These are phyloP conservation scores for Cheilosia vernalis DNA, from an alignment of 2,888 invertebrate species.

Conservation along the genomic window DNA sequence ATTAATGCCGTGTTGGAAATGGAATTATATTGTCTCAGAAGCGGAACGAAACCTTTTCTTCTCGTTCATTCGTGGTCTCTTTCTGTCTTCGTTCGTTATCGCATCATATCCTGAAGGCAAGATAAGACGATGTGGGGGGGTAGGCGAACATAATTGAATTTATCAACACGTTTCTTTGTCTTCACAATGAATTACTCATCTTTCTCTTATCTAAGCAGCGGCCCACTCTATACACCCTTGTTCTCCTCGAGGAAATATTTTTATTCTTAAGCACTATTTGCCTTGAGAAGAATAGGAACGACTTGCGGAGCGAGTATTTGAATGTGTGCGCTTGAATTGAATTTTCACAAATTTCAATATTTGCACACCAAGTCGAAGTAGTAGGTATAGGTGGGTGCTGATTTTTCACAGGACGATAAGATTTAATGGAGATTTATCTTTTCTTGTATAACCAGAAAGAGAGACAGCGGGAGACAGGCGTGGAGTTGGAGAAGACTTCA, in stretches of 20 bases:
- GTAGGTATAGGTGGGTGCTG: slow-evolving; percentile 60
- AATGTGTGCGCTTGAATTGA: slow-evolving; percentile 74
- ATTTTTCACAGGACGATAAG: slow-evolving; percentile 67
- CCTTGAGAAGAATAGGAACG: slow-evolving; percentile 50
- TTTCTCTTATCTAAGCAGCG: slow-evolving; percentile 54
- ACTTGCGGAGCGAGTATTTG: slow-evolving; percentile 59
- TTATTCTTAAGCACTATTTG: slow-evolving; percentile 60
- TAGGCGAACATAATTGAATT: slow-evolving; percentile 71
- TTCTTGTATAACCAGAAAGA: slow-evolving; percentile 23
- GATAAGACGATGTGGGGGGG: slow-evolving; percentile 27
- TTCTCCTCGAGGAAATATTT: slow-evolving; percentile 30
- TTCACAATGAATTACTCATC: slow-evolving; percentile 75
- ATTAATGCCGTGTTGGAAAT: slow-evolving; percentile 71
- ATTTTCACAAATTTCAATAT: slow-evolving; percentile 75
- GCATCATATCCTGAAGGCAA: slow-evolving; percentile 54
- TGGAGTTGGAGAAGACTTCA: slow-evolving; percentile 43
- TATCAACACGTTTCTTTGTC: slow-evolving; percentile 75
- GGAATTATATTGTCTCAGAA: slow-evolving; percentile 74
- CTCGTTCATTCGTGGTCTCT: slow-evolving; percentile 49
- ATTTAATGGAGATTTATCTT: slow-evolving; percentile 70
- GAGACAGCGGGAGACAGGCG: background rate
- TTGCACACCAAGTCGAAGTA: slow-evolving; percentile 54
- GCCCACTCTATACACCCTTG: background rate
- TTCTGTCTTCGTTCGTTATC: slow-evolving; percentile 56
- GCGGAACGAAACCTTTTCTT: slow-evolving; percentile 68